Evolutionary conservation across 1,140 invertebrate species (phyloP).

Genomic region (Apis laboriosa): DNA sequence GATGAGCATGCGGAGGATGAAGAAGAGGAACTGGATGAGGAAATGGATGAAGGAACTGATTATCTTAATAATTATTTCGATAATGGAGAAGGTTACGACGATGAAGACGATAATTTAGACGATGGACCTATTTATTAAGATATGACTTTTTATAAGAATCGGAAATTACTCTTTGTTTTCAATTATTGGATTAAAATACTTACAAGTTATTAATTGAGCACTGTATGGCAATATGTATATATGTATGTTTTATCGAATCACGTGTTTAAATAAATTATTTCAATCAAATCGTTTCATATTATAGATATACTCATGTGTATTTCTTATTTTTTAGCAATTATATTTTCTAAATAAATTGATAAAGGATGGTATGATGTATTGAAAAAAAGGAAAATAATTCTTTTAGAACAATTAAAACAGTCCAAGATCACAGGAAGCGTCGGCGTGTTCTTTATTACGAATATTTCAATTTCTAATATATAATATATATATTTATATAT

Average conservation of each 20-base stretch:
- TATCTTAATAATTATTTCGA: slow-evolving; percentile 93
- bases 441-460: slow-evolving; percentile 79
- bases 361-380: neutral
- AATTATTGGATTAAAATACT: slow-evolving; percentile 23
- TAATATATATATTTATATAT: slow-evolving; percentile 76
- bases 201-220: slow-evolving; percentile 34
- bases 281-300: neutral
- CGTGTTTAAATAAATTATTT: slow-evolving; percentile 37
- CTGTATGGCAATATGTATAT: slow-evolving; percentile 20
- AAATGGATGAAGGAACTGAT: slow-evolving; percentile 84
- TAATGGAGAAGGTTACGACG: slow-evolving; percentile 92
- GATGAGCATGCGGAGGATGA: slow-evolving; percentile 56
- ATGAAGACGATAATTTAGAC: slow-evolving; percentile 92
- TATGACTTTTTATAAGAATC: slow-evolving; percentile 40
- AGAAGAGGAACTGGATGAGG: slow-evolving; percentile 83
- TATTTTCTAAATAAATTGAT: neutral
- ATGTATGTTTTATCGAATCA: slow-evolving; percentile 8
- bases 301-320: neutral
- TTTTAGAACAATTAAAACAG: slow-evolving; percentile 29
- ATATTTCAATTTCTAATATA: slow-evolving; percentile 80
- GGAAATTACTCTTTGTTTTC: slow-evolving; percentile 22
- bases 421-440: slow-evolving; percentile 76
- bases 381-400: neutral
- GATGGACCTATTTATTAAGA: slow-evolving; percentile 87
- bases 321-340: neutral